Base-by-base conservation (phyloP, 1,140 invertebrate genomes). In the Aphis craccivora region DNA sequence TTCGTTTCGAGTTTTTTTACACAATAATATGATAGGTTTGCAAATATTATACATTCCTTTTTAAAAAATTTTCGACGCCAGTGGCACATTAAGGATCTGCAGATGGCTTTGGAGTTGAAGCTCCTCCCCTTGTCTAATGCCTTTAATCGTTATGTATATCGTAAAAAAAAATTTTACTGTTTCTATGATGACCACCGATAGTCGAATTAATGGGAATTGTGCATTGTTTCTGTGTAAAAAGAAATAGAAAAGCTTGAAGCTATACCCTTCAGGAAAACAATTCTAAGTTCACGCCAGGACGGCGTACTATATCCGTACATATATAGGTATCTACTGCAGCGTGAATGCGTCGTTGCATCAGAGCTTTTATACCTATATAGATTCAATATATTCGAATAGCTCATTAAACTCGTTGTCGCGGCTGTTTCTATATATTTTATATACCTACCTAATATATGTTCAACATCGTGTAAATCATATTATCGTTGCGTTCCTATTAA, bases 391-490 rank as follows among this genome's bases (percentile, higher is more conserved):
- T 51, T 67, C 60, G 11, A 11, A 30, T 30, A 30, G 45, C 43
- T 88, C 83, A 86, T 86, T 86, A 86, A 86, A 51, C 86, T 18
- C 86, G 45, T 48, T 9, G 14, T 18, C 60, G 48, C 48, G 18
- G 14, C 3, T 18, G 11, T n/a, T 88, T 5, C 43, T 67, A 51
- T 51, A 51, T 8, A 55, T 55, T 67, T n/a, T 76, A n/a, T 30
- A 67, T 20, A 76, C 4, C 14, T n/a, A 23, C 37, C 37, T 53
- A 51, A 88, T 51, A 51, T 37, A 88, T n/a, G 30, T 48, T 51
- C 37, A 45, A n/a, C 7, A n/a, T n/a, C 43, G 86, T 87, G 45
- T 88, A 88, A 88, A 88, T 88, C 86, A 51, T 88, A 86, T 43
- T 86, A 83, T 37, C 23, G n/a, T 76, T n/a, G 60, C 60, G 30